A percentile compares a stretch with the other conserved stretches of the same genome.
These are phyloP conservation scores for Zaprionus capensis DNA, from an alignment of 1,140 invertebrate species.

Conservation along the genomic window DNA sequence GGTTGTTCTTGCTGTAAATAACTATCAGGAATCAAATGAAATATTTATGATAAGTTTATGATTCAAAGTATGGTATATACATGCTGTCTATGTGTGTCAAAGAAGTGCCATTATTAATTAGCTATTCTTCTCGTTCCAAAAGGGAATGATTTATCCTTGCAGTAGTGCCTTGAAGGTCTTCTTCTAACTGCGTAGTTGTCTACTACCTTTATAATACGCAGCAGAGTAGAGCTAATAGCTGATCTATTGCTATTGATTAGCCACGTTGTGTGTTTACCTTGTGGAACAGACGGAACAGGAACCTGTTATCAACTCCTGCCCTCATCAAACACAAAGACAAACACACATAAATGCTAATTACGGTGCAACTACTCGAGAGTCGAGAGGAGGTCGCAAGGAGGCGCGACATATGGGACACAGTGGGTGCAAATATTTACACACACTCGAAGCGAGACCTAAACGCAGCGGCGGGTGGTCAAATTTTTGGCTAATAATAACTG, in stretches of 20 bases:
- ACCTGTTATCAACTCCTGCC: constrained; percentile 51
- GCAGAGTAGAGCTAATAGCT: constrained; percentile 1
- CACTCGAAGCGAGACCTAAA: constrained; percentile 35
- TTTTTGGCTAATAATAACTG: constrained; percentile 72
- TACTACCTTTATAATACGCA: neutral
- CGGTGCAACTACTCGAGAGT: constrained; percentile 53
- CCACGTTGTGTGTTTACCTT: constrained; percentile 17
- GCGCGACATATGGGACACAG: constrained; percentile 70
- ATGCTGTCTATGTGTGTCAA: neutral
- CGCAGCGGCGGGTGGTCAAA: constrained; percentile 49
- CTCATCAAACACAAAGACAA: constrained; percentile 47
- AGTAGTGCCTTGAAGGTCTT: neutral
- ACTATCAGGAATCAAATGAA: neutral
- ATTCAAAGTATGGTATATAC: neutral
- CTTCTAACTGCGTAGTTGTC: neutral
- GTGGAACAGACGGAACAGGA: neutral
- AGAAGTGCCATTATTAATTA: neutral
- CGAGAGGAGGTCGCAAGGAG: constrained; percentile 3
- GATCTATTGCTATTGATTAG: constrained; percentile 24
- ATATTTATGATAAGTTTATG: neutral
- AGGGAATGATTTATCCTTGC: neutral
- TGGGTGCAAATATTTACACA: constrained; percentile 71
- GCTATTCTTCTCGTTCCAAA: neutral
- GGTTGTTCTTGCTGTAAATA: neutral
- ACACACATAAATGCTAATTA: constrained; percentile 79